A percentile compares a stretch with the other conserved stretches of the same genome.
Conservation (phyloP, 2,888 invertebrate genomes). For the Antitype chi region DNA sequence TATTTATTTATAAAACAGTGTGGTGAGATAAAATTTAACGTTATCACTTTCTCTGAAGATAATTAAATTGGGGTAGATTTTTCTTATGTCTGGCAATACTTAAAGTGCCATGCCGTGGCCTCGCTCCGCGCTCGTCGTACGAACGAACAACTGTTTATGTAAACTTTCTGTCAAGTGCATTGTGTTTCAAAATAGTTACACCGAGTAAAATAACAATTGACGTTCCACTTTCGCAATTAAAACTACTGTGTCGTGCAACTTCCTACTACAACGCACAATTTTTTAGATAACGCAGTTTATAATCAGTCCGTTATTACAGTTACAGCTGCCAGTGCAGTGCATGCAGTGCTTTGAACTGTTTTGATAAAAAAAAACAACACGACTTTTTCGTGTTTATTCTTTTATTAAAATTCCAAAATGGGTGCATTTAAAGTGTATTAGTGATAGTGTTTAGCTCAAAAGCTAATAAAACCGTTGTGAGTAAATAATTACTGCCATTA, state of each 20-base stretch:
- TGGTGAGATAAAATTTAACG: neutral
- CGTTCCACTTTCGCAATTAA: conserved; percentile 67
- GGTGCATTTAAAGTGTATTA: conserved; percentile 15
- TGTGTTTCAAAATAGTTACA: conserved; percentile 76
- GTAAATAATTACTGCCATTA: conserved; percentile 49
- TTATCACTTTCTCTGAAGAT: conserved; percentile 6
- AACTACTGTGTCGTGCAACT: conserved; percentile 59
- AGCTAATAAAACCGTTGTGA: conserved; percentile 14
- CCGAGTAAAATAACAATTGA: conserved; percentile 71
- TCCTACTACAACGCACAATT: conserved; percentile 49
- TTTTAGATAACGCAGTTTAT: conserved; percentile 43
- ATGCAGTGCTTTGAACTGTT: conserved; percentile 46
- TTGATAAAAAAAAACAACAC: conserved; percentile 58
- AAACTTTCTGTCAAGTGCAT: conserved; percentile 80
- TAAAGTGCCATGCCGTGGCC: conserved; percentile 73
- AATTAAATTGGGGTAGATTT: conserved; percentile 31
- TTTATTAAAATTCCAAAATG: conserved; percentile 34
- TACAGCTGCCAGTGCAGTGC: conserved; percentile 49
- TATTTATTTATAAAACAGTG: neutral
- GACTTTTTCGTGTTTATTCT: conserved; percentile 49
- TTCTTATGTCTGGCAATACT: conserved; percentile 70
- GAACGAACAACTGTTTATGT: conserved; percentile 77
- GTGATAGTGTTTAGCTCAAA: conserved; percentile 7
- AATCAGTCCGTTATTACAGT: conserved; percentile 44
- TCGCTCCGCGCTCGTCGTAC: conserved; percentile 67